Percentiles rank a stretch among this genome's conserved stretches.
phyloP scores from a whole-genome alignment of 2,888 invertebrate genomes.

The Drosophila kuntzei region DNA sequence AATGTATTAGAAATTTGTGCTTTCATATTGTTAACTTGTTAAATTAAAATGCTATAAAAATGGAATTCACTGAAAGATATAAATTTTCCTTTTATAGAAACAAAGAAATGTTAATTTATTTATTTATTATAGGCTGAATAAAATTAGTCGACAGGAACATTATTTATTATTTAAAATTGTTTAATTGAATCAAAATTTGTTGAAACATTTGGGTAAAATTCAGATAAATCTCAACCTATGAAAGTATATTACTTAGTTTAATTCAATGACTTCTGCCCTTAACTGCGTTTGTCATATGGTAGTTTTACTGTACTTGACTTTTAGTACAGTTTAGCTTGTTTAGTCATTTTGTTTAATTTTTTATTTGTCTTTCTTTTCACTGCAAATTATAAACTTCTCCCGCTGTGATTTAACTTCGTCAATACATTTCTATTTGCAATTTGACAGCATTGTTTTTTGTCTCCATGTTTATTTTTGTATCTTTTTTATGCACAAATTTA shows the following conservation, averaged over 20 bases:
- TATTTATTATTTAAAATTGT: too few relatives aligned
- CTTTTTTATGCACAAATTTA: slow-evolving; percentile 2
- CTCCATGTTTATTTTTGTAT: neutral
- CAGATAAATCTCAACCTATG: neutral
- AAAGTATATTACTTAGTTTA: neutral
- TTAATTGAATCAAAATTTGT: too few relatives aligned
- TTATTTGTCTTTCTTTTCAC: neutral
- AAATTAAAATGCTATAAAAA: too few relatives aligned
- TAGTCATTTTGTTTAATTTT: neutral
- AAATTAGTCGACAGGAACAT: too few relatives aligned
- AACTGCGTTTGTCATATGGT: neutral
- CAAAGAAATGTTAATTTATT: too few relatives aligned
- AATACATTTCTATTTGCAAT: slow-evolving; percentile 14
- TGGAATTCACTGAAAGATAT: too few relatives aligned
- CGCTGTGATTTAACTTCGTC: slow-evolving; percentile 2
- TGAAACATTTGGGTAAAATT: too few relatives aligned
- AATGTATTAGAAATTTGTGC: too few relatives aligned
- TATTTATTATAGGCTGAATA: too few relatives aligned
- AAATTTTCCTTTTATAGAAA: too few relatives aligned
- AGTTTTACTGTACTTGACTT: slow-evolving; percentile 3
- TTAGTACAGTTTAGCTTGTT: slow-evolving; percentile 1
- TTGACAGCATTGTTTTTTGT: slow-evolving; percentile 16
- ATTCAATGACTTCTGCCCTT: neutral
- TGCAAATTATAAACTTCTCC: neutral
- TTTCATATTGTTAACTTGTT: too few relatives aligned